Evolutionary conservation across 2,113 vertebrate species (phyloP).

Genomic region (Larimichthys polyactis): DNA sequence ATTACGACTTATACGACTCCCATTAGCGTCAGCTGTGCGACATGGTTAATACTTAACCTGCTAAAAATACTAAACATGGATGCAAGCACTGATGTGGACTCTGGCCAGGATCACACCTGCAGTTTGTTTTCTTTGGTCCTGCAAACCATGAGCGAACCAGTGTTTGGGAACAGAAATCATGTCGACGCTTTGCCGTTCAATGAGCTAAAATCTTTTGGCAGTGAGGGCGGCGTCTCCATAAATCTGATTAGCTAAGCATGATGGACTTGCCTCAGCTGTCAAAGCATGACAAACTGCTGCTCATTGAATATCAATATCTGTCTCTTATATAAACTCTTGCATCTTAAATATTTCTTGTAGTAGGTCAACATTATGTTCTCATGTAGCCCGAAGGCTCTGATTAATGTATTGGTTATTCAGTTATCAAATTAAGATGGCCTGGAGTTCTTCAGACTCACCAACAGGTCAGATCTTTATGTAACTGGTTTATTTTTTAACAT

Average conservation of each 20-base stretch:
- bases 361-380: neutral
- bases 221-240: neutral
- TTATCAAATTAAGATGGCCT: neutral
- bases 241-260: neutral
- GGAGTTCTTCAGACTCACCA: neutral
- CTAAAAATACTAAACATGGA: too few relatives aligned
- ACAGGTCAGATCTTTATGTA: neutral
- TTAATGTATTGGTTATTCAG: neutral
- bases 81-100: too few relatives aligned
- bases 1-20: too few relatives aligned
- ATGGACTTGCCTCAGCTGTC: neutral
- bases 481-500: neutral
- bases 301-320: conserved; percentile 28
- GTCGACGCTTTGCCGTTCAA: too few relatives aligned
- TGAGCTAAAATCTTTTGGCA: neutral
- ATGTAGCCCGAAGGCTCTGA: neutral
- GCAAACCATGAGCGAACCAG: neutral
- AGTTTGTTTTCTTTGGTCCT: neutral
- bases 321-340: neutral
- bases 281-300: conserved; percentile 6
- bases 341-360: neutral
- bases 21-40: too few relatives aligned
- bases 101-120: neutral
- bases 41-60: too few relatives aligned
- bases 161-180: too few relatives aligned